These are phyloP conservation scores for Holacanthus passer DNA, from an alignment of 2,113 vertebrate species.

Conservation along the genomic window DNA sequence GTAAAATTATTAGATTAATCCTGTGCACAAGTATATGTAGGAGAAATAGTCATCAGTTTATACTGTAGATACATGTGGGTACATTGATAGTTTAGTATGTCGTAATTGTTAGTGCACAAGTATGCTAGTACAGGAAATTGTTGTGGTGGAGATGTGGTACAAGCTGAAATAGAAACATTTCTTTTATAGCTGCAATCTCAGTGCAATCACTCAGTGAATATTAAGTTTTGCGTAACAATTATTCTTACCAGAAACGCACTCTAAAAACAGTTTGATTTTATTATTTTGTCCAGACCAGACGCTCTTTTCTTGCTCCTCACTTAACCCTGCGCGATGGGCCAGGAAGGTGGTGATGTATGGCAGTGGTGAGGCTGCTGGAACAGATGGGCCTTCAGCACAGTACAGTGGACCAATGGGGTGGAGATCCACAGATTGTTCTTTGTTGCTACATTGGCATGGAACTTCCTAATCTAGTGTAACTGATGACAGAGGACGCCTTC, in stretches of 20 bases:
- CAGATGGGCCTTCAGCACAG: constrained; percentile 65
- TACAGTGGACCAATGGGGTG: constrained; percentile 39
- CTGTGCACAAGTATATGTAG: background rate
- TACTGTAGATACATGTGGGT: background rate
- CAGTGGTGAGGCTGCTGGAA: constrained; percentile 31
- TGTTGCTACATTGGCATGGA: constrained; percentile 62
- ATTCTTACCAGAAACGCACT: background rate
- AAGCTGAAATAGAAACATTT: background rate
- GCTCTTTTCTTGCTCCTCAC: constrained; percentile 11
- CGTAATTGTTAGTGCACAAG: background rate
- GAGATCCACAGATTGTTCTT: constrained; percentile 66
- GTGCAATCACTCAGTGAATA: constrained; percentile 4
- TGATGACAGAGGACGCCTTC: constrained; percentile 68
- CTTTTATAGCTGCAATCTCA: background rate
- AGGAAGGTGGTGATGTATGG: constrained; percentile 53
- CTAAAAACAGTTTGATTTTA: background rate
- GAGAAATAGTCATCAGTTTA: background rate
- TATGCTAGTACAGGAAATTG: background rate
- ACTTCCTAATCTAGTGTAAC: constrained; percentile 76
- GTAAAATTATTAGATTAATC: background rate
- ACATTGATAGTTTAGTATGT: background rate
- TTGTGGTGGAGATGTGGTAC: background rate
- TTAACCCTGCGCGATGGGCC: constrained; percentile 35
- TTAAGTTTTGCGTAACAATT: background rate
- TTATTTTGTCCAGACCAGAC: constrained; percentile 28